These are phyloP conservation scores for Sebastes dallii DNA, from an alignment of 2,797 vertebrate species.

Conservation along the genomic window DNA sequence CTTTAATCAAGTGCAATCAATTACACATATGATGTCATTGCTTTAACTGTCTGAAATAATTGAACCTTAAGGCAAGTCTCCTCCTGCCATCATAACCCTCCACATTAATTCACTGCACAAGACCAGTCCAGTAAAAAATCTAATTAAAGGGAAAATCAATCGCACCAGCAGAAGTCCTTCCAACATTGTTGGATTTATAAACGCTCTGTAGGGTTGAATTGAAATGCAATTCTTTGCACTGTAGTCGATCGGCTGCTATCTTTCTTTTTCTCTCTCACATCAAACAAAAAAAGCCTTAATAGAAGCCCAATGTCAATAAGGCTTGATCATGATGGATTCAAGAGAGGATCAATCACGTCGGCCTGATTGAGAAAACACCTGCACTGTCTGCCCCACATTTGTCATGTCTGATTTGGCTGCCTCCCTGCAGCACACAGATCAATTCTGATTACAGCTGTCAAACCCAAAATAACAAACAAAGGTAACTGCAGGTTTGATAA, in stretches of 20 bases:
- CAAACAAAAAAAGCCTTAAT: conserved; percentile 57
- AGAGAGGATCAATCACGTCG: conserved; percentile 68
- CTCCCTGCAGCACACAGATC: conserved; percentile 75
- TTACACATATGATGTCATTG: conserved; percentile 16
- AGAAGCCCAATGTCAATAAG: conserved; percentile 69
- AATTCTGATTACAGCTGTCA: conserved; percentile 80
- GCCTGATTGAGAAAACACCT: conserved; percentile 79
- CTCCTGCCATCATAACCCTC: conserved; percentile 25
- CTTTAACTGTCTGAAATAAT: conserved; percentile 42
- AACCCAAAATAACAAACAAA: conserved; percentile 61
- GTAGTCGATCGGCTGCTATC: conserved; percentile 27
- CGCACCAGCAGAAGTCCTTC: conserved; percentile 42
- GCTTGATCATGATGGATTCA: conserved; percentile 79
- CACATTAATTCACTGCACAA: conserved; percentile 51
- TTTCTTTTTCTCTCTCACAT: conserved; percentile 30
- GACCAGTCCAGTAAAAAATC: conserved; percentile 46
- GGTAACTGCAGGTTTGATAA: conserved; percentile 61
- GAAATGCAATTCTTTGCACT: conserved; percentile 24
- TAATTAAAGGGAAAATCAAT: conserved; percentile 74
- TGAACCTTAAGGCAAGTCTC: conserved; percentile 41
- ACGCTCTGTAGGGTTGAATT: conserved; percentile 24
- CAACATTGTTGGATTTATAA: conserved; percentile 41
- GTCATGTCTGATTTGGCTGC: conserved; percentile 78
- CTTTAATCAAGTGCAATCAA: conserved; percentile 34
- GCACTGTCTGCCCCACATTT: conserved; percentile 72